phyloP scores from a whole-genome alignment of 2,113 vertebrate species.

The Rynchops niger region DNA sequence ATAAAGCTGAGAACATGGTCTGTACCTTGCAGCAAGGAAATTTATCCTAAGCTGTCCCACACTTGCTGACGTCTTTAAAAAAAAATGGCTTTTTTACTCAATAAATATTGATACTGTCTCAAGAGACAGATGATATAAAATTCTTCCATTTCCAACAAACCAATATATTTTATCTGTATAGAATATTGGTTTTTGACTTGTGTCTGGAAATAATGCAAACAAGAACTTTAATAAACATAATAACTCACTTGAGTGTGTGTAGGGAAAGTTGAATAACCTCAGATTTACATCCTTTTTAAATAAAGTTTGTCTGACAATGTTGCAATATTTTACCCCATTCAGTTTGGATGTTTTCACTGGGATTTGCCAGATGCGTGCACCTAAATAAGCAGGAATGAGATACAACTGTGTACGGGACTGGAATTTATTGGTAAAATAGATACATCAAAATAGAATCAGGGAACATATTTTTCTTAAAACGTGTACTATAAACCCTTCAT shows the following conservation, averaged over 20 bases:
- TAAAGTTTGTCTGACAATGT: conserved; percentile 23
- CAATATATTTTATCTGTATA: conserved; percentile 63
- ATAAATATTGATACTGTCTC: conserved; percentile 60
- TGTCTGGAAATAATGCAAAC: conserved; percentile 61
- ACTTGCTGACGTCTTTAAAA: background rate
- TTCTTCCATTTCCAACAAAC: conserved; percentile 36
- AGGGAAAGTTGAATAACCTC: conserved; percentile 13
- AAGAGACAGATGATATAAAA: conserved; percentile 55
- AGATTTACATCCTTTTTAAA: conserved; percentile 56
- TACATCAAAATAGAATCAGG: conserved; percentile 23
- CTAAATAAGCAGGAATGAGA: background rate
- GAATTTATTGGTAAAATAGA: conserved; percentile 41
- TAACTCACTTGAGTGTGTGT: conserved; percentile 1
- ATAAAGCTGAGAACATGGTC: conserved; percentile 24
- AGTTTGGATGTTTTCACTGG: conserved; percentile 39
- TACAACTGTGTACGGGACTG: conserved; percentile 15
- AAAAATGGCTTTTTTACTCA: background rate
- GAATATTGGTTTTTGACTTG: conserved; percentile 40
- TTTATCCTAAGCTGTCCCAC: background rate
- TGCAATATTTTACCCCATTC: conserved; percentile 50
- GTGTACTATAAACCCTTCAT: conserved; percentile 43
- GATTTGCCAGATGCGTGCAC: conserved; percentile 27
- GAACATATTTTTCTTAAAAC: conserved; percentile 60
- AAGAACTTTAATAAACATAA: conserved; percentile 69
- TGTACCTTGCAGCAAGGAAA: background rate